phyloP scores from a whole-genome alignment of 2,888 invertebrate genomes.

The Liodrosophila aerea region DNA sequence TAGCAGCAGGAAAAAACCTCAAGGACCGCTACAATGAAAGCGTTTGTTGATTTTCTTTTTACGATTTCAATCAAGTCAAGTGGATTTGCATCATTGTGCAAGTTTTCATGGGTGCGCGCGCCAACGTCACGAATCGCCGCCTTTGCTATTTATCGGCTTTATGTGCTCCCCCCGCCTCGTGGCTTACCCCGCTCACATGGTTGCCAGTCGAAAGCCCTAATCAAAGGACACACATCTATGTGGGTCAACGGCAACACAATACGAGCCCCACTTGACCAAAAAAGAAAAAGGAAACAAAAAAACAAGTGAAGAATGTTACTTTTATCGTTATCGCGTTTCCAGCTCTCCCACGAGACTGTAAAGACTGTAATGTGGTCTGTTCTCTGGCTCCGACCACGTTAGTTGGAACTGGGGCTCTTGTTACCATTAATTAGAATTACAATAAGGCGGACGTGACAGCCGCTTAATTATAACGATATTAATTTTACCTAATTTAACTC shows the following conservation, averaged over 20 bases:
- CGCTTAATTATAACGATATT: slow-evolving; percentile 52
- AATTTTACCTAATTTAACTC: slow-evolving; percentile 48
- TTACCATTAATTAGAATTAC: slow-evolving; percentile 61
- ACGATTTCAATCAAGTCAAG: slow-evolving; percentile 77
- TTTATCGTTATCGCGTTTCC: background rate
- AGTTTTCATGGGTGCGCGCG: slow-evolving; percentile 51
- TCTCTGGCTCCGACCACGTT: slow-evolving; percentile 29
- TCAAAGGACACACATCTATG: slow-evolving; percentile 49
- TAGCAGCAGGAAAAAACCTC: slow-evolving; percentile 10
- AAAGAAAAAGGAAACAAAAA: slow-evolving; percentile 2
- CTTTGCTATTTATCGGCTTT: slow-evolving; percentile 36
- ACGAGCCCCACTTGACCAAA: slow-evolving; percentile 36
- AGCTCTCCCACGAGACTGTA: slow-evolving; percentile 2
- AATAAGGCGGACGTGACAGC: slow-evolving; percentile 38
- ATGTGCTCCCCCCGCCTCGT: slow-evolving; percentile 12
- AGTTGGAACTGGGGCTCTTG: slow-evolving; percentile 31
- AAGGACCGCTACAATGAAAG: slow-evolving; percentile 34
- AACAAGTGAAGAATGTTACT: background rate
- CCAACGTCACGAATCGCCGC: slow-evolving; percentile 27
- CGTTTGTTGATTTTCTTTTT: slow-evolving; percentile 56
- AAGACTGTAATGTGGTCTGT: slow-evolving; percentile 21
- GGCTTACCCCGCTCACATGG: background rate
- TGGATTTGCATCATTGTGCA: slow-evolving; percentile 68
- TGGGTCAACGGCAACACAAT: slow-evolving; percentile 48
- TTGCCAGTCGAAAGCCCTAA: slow-evolving; percentile 26